Conservation (phyloP, 2,113 vertebrate species). For the Fulica atra region DNA sequence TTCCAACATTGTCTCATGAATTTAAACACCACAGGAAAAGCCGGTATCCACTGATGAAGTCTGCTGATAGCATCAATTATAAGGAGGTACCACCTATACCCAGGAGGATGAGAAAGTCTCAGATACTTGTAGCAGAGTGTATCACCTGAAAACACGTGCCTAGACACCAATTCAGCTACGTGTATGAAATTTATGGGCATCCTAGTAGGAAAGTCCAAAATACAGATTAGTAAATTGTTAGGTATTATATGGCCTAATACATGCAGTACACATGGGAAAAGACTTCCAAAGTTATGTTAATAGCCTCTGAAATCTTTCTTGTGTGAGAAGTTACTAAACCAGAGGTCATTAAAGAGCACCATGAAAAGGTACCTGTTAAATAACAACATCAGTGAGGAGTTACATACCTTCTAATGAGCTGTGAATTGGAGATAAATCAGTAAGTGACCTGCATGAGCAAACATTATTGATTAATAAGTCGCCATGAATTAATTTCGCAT, state of each 20-base stretch:
- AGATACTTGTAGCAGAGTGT: not conserved
- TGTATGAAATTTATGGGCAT: not conserved
- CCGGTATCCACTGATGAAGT: not conserved
- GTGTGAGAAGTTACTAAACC: not conserved
- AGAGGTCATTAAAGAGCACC: slow-evolving; percentile 4
- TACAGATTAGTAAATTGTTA: not conserved
- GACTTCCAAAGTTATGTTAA: not conserved
- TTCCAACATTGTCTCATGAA: not conserved
- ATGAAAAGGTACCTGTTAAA: slow-evolving; percentile 2
- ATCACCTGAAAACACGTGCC: not conserved
- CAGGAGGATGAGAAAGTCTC: not conserved
- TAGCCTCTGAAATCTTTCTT: not conserved
- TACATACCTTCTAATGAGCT: slow-evolving; percentile 42
- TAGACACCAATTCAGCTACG: not conserved
- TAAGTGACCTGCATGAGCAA: slow-evolving; percentile 57
- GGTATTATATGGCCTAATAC: not conserved
- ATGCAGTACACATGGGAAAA: not conserved
- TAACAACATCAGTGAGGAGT: slow-evolving; percentile 31
- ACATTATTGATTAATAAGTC: slow-evolving; percentile 61
- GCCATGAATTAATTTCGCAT: slow-evolving; percentile 26
- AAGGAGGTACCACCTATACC: not conserved
- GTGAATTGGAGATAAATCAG: slow-evolving; percentile 46
- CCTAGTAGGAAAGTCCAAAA: not conserved
- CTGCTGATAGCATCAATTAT: not conserved
- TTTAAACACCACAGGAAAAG: not conserved